phyloP scores from a whole-genome alignment of 2,888 invertebrate species.

The Cataglyphis albicans region DNA sequence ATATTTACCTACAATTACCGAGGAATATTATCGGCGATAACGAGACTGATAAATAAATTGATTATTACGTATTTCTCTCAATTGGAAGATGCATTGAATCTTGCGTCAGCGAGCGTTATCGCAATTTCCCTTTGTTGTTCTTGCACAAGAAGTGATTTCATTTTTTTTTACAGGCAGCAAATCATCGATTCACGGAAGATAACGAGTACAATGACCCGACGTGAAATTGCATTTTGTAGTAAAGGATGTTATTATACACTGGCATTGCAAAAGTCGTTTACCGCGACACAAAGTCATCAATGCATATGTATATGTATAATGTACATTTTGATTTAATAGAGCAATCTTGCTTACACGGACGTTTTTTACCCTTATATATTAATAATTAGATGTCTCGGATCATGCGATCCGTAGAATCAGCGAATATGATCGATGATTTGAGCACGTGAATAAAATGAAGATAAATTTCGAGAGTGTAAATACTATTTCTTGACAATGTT shows the following conservation, averaged over 20 bases:
- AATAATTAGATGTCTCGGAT: not conserved
- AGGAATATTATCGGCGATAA: not conserved
- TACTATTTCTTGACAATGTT: not conserved
- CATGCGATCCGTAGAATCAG: not conserved
- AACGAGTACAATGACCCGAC: conserved; percentile 33
- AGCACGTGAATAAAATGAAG: not conserved
- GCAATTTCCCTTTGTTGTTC: conserved; percentile 16
- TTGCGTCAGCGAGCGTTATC: not conserved
- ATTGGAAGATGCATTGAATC: not conserved
- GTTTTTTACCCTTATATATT: not conserved
- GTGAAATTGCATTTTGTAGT: conserved; percentile 47
- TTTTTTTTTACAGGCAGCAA: not conserved
- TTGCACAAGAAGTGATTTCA: conserved; percentile 20
- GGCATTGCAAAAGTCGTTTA: conserved; percentile 39
- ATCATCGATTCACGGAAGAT: conserved; percentile 8
- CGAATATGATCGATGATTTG: not conserved
- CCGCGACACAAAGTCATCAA: not conserved
- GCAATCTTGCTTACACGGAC: not conserved
- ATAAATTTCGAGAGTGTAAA: not conserved
- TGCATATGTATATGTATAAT: not conserved
- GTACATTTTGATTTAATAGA: not conserved
- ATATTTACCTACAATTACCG: not conserved
- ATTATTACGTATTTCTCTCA: not conserved
- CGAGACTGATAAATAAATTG: not conserved
- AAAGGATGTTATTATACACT: conserved; percentile 29